Conservation (phyloP, 2,113 vertebrate genomes). For the Toxotes chatareus region DNA sequence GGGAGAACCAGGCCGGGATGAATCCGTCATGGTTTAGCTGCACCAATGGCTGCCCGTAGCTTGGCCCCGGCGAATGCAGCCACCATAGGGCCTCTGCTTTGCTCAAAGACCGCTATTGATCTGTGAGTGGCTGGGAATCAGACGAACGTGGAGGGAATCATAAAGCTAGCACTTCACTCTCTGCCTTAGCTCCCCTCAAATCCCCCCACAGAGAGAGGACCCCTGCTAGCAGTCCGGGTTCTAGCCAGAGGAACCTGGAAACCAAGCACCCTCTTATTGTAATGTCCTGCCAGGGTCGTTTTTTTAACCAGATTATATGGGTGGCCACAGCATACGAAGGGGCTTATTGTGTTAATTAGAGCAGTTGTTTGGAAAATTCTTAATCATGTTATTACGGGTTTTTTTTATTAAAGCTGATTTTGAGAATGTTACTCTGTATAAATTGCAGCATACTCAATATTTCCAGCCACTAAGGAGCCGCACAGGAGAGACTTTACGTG, state of each 20-base stretch:
- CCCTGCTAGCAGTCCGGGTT: slow-evolving; percentile 31
- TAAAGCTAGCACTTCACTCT: slow-evolving; percentile 31
- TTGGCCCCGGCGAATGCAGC: slow-evolving; percentile 35
- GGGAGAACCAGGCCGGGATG: slow-evolving; percentile 50
- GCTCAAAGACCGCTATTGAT: slow-evolving; percentile 80
- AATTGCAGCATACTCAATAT: too few species aligned
- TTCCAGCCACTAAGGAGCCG: background rate
- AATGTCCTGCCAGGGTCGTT: slow-evolving; percentile 14
- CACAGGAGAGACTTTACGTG: background rate
- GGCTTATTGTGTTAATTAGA: background rate
- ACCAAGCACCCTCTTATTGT: background rate
- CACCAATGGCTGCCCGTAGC: slow-evolving; percentile 28
- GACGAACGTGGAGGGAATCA: slow-evolving; percentile 73
- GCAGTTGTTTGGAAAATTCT: background rate
- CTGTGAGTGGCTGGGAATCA: slow-evolving; percentile 64
- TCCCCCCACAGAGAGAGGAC: slow-evolving; percentile 35
- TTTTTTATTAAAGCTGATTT: too few species aligned
- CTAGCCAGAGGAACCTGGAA: slow-evolving; percentile 15
- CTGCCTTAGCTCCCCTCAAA: slow-evolving; percentile 10
- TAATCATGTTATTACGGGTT: too few species aligned
- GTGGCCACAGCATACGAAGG: background rate
- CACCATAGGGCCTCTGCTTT: slow-evolving; percentile 69
- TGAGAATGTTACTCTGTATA: too few species aligned
- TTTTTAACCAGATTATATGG: background rate
- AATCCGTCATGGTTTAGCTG: slow-evolving; percentile 74